Evolutionary conservation across 2,113 vertebrate genomes (phyloP).

Genomic region (Centropus unirufus): DNA sequence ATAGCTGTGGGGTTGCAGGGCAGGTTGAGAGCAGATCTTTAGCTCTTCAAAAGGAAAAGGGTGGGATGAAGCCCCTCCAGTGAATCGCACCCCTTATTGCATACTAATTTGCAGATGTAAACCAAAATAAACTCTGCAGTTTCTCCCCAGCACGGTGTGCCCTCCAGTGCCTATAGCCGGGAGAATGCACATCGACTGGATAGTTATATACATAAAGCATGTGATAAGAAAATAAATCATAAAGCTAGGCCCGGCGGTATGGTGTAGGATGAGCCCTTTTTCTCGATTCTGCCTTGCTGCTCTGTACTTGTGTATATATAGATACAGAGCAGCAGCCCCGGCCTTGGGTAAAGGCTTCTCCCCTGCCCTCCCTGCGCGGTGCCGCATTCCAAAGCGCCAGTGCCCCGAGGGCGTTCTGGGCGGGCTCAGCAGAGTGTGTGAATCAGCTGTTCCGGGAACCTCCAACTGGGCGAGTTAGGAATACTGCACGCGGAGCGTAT

Average conservation of each 20-base stretch:
- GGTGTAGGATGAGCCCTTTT: neutral
- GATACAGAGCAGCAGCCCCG: neutral
- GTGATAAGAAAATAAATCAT: neutral
- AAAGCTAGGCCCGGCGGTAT: neutral
- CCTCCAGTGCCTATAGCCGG: neutral
- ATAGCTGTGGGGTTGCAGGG: neutral
- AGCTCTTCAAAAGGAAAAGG: neutral
- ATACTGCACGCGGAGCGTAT: neutral
- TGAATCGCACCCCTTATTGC: neutral
- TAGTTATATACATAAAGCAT: neutral
- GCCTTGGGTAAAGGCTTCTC: neutral
- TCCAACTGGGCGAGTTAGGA: constrained; percentile 6
- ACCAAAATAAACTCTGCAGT: neutral
- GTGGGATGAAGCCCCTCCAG: no score
- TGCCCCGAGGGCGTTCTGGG: neutral
- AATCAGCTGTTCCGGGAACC: constrained; percentile 54
- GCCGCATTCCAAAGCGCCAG: neutral
- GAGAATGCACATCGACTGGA: neutral
- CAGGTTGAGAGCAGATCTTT: neutral
- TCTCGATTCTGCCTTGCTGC: neutral
- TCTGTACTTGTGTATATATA: neutral
- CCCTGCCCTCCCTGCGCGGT: neutral
- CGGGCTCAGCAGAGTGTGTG: neutral
- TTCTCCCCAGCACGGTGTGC: neutral
- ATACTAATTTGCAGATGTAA: neutral